Conservation (phyloP, 92 coral and sea anemone species). For the Isaurus tuberculatus region DNA sequence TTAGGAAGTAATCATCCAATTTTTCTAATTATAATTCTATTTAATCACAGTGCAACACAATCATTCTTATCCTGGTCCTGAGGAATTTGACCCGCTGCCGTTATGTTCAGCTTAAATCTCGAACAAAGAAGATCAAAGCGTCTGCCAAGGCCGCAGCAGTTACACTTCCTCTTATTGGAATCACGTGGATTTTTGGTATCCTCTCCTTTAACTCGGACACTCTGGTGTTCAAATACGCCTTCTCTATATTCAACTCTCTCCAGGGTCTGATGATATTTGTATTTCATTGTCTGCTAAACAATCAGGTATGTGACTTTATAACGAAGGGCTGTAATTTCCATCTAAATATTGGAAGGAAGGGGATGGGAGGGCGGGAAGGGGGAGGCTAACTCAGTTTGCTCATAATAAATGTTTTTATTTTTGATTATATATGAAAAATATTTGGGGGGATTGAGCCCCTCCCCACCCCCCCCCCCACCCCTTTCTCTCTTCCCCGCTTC, state of each 20-base stretch:
- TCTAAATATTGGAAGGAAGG: too few species aligned
- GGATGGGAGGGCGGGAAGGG: too few species aligned
- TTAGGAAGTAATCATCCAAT: too few species aligned
- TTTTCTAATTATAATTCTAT: not conserved
- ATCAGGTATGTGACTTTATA: constrained; percentile 56
- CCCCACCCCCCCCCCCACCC: not conserved
- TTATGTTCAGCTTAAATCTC: constrained; percentile 54
- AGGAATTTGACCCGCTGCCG: constrained; percentile 62
- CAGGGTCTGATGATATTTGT: constrained; percentile 75
- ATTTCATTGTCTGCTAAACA: constrained; percentile 75
- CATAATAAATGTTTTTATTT: too few species aligned
- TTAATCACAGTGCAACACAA: constrained; percentile 7
- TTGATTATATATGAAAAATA: too few species aligned
- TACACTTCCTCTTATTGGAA: constrained; percentile 69
- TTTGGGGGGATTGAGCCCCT: too few species aligned
- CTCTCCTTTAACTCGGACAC: constrained; percentile 67
- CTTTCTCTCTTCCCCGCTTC: not conserved
- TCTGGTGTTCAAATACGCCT: constrained; percentile 67
- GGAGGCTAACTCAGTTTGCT: too few species aligned
- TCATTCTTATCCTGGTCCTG: constrained; percentile 56
- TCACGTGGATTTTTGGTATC: constrained; percentile 78
- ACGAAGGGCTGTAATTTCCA: too few species aligned
- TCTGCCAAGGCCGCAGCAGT: constrained; percentile 74
- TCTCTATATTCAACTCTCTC: constrained; percentile 70
- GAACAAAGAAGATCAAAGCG: constrained; percentile 54